Conservation (phyloP, 2,797 vertebrate species). For the Erpetoichthys calabaricus region DNA sequence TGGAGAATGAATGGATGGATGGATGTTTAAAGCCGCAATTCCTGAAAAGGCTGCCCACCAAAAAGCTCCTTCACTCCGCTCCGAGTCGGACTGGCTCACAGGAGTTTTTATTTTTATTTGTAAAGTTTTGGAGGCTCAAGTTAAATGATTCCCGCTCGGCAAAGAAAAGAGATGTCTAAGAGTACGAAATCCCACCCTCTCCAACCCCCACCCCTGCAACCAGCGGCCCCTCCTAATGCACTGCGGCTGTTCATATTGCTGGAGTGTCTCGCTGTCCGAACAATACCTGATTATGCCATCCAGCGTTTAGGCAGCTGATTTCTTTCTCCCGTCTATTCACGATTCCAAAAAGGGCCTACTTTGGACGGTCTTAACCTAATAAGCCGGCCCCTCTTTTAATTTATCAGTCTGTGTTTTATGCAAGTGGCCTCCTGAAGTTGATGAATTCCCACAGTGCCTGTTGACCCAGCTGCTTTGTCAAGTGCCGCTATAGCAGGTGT, state of each 20-base stretch:
- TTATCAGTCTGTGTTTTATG: constrained; percentile 62
- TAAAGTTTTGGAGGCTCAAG: no score
- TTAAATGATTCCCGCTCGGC: no score
- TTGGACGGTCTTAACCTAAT: constrained; percentile 52
- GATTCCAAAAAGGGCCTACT: constrained; percentile 39
- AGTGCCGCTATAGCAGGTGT: constrained; percentile 90
- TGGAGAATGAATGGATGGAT: no score
- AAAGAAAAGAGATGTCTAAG: no score
- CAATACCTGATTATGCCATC: neutral
- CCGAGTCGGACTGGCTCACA: no score
- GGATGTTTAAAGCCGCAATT: no score
- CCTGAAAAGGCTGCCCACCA: no score
- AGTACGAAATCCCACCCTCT: no score
- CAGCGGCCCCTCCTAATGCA: no score
- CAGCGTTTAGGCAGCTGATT: constrained; percentile 28
- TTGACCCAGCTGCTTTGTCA: constrained; percentile 98
- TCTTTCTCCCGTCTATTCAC: constrained; percentile 29
- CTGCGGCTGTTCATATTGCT: constrained; percentile 1
- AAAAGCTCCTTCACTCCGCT: no score
- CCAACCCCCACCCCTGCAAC: no score
- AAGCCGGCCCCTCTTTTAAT: constrained; percentile 48
- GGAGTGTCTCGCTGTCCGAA: constrained; percentile 3
- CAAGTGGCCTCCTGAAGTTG: constrained; percentile 77
- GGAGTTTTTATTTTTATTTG: no score
- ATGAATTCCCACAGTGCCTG: constrained; percentile 98